Evolutionary conservation across 2,888 invertebrate species (phyloP), one percentile per base, ranked within the genome.

Genomic region (Dynastes hyllus): DNA sequence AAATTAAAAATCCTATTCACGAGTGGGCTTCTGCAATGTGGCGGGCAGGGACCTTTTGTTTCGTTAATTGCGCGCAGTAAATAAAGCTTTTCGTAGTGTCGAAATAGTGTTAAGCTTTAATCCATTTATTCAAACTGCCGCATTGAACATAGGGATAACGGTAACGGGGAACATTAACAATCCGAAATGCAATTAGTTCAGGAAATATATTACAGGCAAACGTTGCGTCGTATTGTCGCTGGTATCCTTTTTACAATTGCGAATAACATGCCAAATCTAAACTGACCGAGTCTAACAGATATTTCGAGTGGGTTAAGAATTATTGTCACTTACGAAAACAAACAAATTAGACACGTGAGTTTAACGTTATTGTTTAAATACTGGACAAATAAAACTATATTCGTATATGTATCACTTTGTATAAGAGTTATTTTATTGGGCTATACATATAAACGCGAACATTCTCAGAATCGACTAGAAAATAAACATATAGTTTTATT

Each of bases 141-240:
- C 16, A 37, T 66, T 55, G 53, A 55, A 55, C 27, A 63, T 32
- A 11, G 11, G 11, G 2, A 11, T 13, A 11, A 63, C 63, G n/a
- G n/a, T 63, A 63, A 32, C 40, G n/a, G n/a, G 16, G 40, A 66
- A 66, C 66, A 66, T 66, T 66, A 66, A 66, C 66, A 66, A 66
- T 66, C 40, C 66, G 66, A 66, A 66, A n/a, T 40, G 40, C 66
- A 66, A 66, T 66, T 66, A 66, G 63, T 66, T 66, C 32, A 66
- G 66, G 40, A 66, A 66, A 66, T 66, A 40, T 6, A 37, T 66
- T 32, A 32, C 32, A 65, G 61, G 27, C 51, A n/a, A 51, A 51
- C 11, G 51, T 51, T 55, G 13, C 32, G 13, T 66, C 13, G 40
- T 66, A 55, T 29, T 40, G 66, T 66, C 29, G 66, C 37, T n/a